phyloP scores from a whole-genome alignment of 2,113 vertebrate species.

The Ciconia boyciana region DNA sequence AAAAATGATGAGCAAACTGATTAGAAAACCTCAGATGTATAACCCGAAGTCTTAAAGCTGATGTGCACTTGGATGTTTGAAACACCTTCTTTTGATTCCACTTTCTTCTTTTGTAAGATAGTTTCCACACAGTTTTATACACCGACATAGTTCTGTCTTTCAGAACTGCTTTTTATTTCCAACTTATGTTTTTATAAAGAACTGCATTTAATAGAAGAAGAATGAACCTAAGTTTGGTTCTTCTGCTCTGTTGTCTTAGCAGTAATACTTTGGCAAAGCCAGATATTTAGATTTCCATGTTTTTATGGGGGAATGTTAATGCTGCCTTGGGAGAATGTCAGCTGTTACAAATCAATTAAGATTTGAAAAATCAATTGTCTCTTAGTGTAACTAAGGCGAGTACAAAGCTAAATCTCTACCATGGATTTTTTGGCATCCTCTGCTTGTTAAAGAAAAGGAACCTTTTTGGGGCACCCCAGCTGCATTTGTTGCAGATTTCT shows the following conservation, averaged over 20 bases:
- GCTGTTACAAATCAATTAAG: background rate
- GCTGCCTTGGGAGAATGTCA: background rate
- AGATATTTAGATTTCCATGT: background rate
- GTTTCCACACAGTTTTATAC: constrained; percentile 8
- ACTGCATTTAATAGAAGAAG: background rate
- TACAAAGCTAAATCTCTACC: background rate
- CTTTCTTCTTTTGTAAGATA: constrained; percentile 2
- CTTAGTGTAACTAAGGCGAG: background rate
- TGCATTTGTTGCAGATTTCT: background rate
- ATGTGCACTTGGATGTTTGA: background rate
- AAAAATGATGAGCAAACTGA: constrained; percentile 31
- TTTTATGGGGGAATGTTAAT: background rate
- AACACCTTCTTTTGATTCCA: background rate
- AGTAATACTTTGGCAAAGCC: background rate
- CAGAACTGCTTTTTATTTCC: background rate
- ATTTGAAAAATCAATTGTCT: background rate
- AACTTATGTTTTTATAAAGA: background rate
- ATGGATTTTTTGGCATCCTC: background rate
- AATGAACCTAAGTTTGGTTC: background rate
- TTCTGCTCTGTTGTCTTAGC: constrained; percentile 2
- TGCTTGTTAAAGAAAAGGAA: background rate
- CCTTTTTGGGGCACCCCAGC: background rate
- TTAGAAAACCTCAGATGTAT: background rate
- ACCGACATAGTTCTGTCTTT: background rate
- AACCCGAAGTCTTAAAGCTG: background rate